Base-by-base conservation (phyloP, 2,797 vertebrate species). In the Eidolon dupreanum region DNA sequence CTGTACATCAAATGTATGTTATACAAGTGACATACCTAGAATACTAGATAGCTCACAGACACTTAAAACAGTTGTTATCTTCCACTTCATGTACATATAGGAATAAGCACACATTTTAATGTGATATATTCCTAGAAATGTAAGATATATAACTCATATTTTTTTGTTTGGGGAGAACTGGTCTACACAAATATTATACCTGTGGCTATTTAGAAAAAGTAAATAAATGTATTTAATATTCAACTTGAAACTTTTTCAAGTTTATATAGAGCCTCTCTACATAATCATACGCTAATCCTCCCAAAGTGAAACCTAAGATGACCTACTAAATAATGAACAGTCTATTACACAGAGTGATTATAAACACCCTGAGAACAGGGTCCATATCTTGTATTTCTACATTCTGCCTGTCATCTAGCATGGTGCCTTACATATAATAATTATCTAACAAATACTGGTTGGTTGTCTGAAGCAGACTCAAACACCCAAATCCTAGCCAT, bases 181-280 rank as follows among this genome's bases (percentile, higher is more conserved):
- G 13, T 53, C 55, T 94, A 89, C 3, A 79, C 16, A 87, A 90
- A 74, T 63, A 63, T n/a, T 90, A 83, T 4, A 74, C 6, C 16
- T 57, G 13, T 79, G 46, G 15, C 57, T 63, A 36, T 38, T 68
- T 83, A 73, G 36, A 71, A 92, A 84, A 88, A 59, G 31, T 16
- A 93, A 94, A 82, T 49, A 28, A 59, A 28, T 26, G n/a, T 68
- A n/a, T 78, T 87, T 74, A 92, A 84, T 53, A 91, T 33, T 75
- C 53, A 91, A 65, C 41, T 83, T 73, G 49, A 70, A 90, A 91
- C 4, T 8, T 81, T 83, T 82, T 78, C 28, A 63, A 70, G 51
- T 79, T 93, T 63, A 68, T 33, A 88, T 36, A 5, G 57, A 43
- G 2, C 6, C n/a, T 90, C 66, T 79, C 46, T 75, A 75, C 63